Percentiles rank a stretch among this genome's conserved stretches.
Evolutionary conservation across 2,888 invertebrate species (phyloP).

Genomic region (Philopedon plagiatum): DNA sequence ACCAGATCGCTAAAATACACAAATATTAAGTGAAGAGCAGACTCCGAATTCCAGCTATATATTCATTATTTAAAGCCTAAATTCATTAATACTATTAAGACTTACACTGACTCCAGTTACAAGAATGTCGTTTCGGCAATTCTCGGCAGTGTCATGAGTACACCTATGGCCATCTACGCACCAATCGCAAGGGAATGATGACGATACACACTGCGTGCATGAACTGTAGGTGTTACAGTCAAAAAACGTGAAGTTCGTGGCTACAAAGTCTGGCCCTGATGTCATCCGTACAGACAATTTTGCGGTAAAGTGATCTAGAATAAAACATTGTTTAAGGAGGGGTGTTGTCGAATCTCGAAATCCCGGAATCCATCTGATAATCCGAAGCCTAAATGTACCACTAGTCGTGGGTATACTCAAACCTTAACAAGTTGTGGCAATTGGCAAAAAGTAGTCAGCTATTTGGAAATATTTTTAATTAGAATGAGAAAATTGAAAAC

Average conservation of each 20-base stretch:
- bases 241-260: constrained; percentile 98
- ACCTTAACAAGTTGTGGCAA: too few relatives aligned
- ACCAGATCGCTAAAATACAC: constrained; percentile 79
- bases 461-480: too few relatives aligned
- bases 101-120: constrained; percentile 91
- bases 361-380: too few relatives aligned
- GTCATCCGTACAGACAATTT: constrained; percentile 93
- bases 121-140: constrained; percentile 93
- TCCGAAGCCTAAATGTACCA: too few relatives aligned
- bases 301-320: constrained; percentile 90
- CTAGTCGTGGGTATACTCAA: too few relatives aligned
- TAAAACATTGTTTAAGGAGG: background rate
- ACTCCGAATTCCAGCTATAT: too few relatives aligned
- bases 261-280: constrained; percentile 94
- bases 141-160: constrained; percentile 95
- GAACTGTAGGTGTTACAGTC: constrained; percentile 98
- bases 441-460: too few relatives aligned
- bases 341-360: background rate
- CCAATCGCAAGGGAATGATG: constrained; percentile 98
- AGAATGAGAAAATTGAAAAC: too few relatives aligned
- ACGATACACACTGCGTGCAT: constrained; percentile 96
- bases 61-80: too few relatives aligned
- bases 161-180: constrained; percentile 97
- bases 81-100: too few relatives aligned
- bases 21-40: too few relatives aligned